Percentiles rank a stretch among this genome's conserved stretches.
These are phyloP conservation scores for Ennomos erosarius DNA, from an alignment of 2,888 invertebrate species.

Conservation along the genomic window DNA sequence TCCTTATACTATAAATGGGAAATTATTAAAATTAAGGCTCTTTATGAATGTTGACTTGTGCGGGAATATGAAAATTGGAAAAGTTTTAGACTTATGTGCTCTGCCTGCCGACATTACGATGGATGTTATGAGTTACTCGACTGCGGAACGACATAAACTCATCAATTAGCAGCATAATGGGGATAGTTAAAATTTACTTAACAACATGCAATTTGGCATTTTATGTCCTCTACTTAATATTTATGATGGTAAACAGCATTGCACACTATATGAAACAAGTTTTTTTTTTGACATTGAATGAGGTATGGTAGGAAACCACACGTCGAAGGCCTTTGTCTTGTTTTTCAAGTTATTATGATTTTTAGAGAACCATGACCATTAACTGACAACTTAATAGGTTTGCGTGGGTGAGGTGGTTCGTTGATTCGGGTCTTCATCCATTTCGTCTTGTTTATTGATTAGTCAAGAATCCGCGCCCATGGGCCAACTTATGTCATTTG, in stretches of 20 bases:
- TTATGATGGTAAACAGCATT: slow-evolving; percentile 3
- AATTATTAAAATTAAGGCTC: slow-evolving; percentile 71
- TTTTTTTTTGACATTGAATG: slow-evolving; percentile 4
- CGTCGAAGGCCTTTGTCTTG: slow-evolving; percentile 36
- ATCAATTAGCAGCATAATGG: slow-evolving; percentile 23
- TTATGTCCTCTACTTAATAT: slow-evolving; percentile 7
- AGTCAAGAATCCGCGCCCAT: slow-evolving; percentile 82
- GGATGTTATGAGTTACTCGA: slow-evolving; percentile 43
- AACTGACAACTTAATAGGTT: slow-evolving; percentile 66
- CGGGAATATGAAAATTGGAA: slow-evolving; percentile 64
- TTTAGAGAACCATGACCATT: slow-evolving; percentile 70
- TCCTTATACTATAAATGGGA: slow-evolving; percentile 66
- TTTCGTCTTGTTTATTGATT: slow-evolving; percentile 81
- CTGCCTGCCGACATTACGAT: slow-evolving; percentile 39
- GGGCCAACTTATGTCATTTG: slow-evolving; percentile 85
- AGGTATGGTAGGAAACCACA: slow-evolving; percentile 1
- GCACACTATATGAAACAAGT: background rate
- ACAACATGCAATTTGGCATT: slow-evolving; percentile 24
- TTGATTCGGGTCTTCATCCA: slow-evolving; percentile 69
- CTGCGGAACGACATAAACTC: slow-evolving; percentile 24
- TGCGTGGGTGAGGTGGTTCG: slow-evolving; percentile 72
- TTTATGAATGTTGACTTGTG: slow-evolving; percentile 64
- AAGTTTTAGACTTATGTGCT: slow-evolving; percentile 58
- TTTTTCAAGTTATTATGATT: slow-evolving; percentile 48
- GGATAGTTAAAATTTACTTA: slow-evolving; percentile 26